Conservation (phyloP, 2,888 invertebrate species). For the Sesamia inferens region DNA sequence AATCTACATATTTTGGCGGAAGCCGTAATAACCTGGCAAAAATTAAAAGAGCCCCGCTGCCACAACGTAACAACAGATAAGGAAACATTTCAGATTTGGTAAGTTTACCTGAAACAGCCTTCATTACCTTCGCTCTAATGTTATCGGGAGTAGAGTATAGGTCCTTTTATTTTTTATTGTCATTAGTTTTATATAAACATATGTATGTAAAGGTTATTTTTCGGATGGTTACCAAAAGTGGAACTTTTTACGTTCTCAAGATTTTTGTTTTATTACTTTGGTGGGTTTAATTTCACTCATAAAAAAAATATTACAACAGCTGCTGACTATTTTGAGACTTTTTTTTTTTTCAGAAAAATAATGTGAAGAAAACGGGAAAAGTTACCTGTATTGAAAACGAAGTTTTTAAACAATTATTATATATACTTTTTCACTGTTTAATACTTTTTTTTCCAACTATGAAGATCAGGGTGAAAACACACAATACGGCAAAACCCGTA, state of each 20-base stretch:
- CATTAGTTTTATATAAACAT: slow-evolving; percentile 1
- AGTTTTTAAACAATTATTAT: neutral
- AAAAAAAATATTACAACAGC: slow-evolving; percentile 19
- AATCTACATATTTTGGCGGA: too few relatives aligned
- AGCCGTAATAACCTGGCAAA: too few relatives aligned
- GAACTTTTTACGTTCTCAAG: neutral
- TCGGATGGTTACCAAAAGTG: neutral
- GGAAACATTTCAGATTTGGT: too few relatives aligned
- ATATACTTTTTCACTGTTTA: neutral
- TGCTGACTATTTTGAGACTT: neutral
- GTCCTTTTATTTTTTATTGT: neutral
- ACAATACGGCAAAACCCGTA: neutral
- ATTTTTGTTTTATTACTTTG: slow-evolving; percentile 4
- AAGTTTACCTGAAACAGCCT: too few relatives aligned
- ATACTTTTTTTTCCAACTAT: too few relatives aligned
- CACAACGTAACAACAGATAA: too few relatives aligned
- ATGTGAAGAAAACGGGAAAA: slow-evolving; percentile 3
- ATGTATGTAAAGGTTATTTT: neutral
- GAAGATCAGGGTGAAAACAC: slow-evolving; percentile 3
- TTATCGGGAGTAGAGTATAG: too few relatives aligned
- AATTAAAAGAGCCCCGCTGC: too few relatives aligned
- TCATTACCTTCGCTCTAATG: too few relatives aligned
- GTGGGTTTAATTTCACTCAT: slow-evolving; percentile 9
- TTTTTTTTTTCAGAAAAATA: slow-evolving; percentile 11
- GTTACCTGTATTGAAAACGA: neutral